Evolutionary conservation across 2,797 vertebrate genomes (phyloP).

Genomic region (Myioborus melanocephalus): DNA sequence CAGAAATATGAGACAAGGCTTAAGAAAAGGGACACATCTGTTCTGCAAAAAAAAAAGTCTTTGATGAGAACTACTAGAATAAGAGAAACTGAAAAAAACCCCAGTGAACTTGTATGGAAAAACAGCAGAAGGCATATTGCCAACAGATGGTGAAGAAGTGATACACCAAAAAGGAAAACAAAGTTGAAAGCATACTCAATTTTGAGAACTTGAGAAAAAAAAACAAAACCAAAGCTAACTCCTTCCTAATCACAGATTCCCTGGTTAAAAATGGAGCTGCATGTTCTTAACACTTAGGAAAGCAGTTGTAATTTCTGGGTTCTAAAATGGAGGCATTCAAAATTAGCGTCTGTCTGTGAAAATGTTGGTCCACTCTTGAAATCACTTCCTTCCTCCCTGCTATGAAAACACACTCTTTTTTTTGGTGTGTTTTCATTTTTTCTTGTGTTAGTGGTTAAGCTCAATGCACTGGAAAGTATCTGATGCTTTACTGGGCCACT

Average conservation of each 20-base stretch:
- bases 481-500: background rate
- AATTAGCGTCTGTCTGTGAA: background rate
- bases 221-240: constrained; percentile 8
- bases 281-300: background rate
- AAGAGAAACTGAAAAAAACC: constrained; percentile 5
- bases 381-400: background rate
- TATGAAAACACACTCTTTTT: background rate
- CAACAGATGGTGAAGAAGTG: constrained; percentile 48
- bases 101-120: background rate
- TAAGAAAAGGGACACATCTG: background rate
- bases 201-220: constrained; percentile 6
- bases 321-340: constrained; percentile 47
- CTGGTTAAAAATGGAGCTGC: constrained; percentile 16
- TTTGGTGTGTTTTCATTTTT: background rate
- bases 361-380: background rate
- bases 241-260: background rate
- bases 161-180: constrained; percentile 45
- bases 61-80: background rate
- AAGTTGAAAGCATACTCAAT: constrained; percentile 27
- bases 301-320: constrained; percentile 18
- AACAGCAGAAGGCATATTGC: constrained; percentile 47
- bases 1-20: background rate
- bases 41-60: background rate
- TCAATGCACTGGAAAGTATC: background rate
- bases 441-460: background rate